Conservation (phyloP, 2,888 invertebrate genomes). For the Rhamphomyia laevipes region DNA sequence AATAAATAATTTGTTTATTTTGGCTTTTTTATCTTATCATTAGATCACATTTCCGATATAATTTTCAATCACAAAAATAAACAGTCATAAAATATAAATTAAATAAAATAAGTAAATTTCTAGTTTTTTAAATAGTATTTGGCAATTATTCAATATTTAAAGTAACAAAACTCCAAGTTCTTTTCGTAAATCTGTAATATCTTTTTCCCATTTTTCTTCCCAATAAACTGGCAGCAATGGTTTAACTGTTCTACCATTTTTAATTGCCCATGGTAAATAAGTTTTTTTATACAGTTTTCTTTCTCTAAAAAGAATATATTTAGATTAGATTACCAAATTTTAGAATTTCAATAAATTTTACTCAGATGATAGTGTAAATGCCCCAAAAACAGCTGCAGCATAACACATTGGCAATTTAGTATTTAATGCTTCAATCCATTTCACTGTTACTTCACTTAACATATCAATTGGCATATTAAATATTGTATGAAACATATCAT, state of each 20-base stretch:
- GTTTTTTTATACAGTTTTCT: slow-evolving; percentile 60
- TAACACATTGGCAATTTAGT: slow-evolving; percentile 92
- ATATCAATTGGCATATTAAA: slow-evolving; percentile 90
- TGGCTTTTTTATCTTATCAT: too few species aligned
- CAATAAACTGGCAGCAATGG: slow-evolving; percentile 81
- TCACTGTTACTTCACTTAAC: slow-evolving; percentile 85
- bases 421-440: slow-evolving; percentile 97
- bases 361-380: slow-evolving; percentile 72
- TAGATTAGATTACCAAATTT: neutral
- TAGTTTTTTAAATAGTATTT: too few species aligned
- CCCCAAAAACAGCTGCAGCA: slow-evolving; percentile 85
- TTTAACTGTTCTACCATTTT: slow-evolving; percentile 59
- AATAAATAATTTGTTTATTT: too few species aligned
- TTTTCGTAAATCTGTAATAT: slow-evolving; percentile 62
- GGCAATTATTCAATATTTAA: neutral
- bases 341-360: slow-evolving; percentile 16
- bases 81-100: too few species aligned
- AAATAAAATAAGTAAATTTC: too few species aligned
- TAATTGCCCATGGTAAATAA: slow-evolving; percentile 79
- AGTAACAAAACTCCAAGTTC: slow-evolving; percentile 66
- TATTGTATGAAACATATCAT: slow-evolving; percentile 87
- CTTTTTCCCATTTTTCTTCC: slow-evolving; percentile 89
- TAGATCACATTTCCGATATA: too few species aligned
- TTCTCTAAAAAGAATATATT: slow-evolving; percentile 44
- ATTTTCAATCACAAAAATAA: too few species aligned